Percentiles rank a stretch among this genome's conserved stretches.
Conservation (phyloP, 2,888 invertebrate species). For the Lasioglossum malachurum region DNA sequence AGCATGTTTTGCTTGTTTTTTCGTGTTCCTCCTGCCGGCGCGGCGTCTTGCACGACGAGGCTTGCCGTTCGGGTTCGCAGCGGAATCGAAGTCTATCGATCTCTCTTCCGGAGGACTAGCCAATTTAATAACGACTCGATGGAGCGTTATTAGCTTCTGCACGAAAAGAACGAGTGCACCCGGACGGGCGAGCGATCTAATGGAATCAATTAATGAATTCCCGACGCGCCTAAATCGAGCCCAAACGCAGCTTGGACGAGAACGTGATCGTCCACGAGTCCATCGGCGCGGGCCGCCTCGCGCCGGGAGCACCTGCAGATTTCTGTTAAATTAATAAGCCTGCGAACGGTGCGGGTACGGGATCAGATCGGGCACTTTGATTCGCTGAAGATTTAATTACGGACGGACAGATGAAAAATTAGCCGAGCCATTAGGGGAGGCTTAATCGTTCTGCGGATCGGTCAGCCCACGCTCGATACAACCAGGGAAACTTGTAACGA, state of each 20-base stretch:
- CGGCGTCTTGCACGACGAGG: background rate
- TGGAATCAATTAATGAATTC: constrained; percentile 9
- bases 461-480: background rate
- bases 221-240: background rate
- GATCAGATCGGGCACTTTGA: constrained; percentile 38
- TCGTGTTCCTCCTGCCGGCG: background rate
- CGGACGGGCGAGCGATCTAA: background rate
- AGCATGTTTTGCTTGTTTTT: background rate
- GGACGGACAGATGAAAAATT: constrained; percentile 13
- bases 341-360: constrained; percentile 1
- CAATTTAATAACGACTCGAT: background rate
- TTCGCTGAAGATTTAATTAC: constrained; percentile 44
- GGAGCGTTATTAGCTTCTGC: background rate
- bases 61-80: background rate
- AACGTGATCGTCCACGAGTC: background rate
- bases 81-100: background rate
- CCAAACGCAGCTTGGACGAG: background rate
- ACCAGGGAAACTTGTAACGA: background rate
- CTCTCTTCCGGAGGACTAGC: background rate
- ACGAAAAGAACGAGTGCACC: background rate
- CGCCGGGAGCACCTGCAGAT: constrained; percentile 57
- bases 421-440: background rate
- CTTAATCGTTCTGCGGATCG: background rate
- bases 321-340: constrained; percentile 59
- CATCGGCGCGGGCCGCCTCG: background rate